These are phyloP conservation scores for Forbesichthys papilliferus DNA, from an alignment of 2,113 vertebrate species.

Conservation along the genomic window DNA sequence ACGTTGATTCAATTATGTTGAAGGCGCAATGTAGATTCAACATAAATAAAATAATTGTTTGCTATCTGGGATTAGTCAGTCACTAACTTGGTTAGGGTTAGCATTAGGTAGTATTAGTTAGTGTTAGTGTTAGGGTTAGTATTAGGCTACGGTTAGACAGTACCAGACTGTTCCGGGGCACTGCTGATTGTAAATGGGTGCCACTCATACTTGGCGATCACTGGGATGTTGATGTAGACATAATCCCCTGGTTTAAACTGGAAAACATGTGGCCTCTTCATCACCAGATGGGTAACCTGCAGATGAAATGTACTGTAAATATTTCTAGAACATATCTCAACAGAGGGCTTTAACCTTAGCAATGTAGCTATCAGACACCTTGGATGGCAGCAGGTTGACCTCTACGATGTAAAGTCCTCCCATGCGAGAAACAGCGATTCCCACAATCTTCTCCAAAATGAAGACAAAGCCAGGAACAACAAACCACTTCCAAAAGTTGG, in stretches of 20 bases:
- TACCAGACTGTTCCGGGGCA: constrained; percentile 87
- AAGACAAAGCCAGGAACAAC: constrained; percentile 81
- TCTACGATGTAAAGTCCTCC: constrained; percentile 80
- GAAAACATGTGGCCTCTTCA: constrained; percentile 83
- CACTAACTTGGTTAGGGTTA: neutral
- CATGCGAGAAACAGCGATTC: constrained; percentile 72
- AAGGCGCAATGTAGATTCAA: too few species aligned
- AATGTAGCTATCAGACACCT: constrained; percentile 69
- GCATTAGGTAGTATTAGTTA: neutral
- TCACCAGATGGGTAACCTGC: constrained; percentile 91
- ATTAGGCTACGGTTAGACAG: neutral
- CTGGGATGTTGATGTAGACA: constrained; percentile 88
- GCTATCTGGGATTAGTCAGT: too few species aligned
- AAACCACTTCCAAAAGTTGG: constrained; percentile 96
- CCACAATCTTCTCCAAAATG: constrained; percentile 81
- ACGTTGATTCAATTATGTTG: too few species aligned
- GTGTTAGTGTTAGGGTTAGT: neutral
- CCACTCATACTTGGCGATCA: constrained; percentile 87
- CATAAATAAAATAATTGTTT: too few species aligned
- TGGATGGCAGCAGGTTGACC: constrained; percentile 86
- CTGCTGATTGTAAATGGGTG: constrained; percentile 96
- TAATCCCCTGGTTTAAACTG: constrained; percentile 89
- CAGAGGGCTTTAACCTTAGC: neutral
- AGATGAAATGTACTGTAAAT: constrained; percentile 1
- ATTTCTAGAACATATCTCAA: neutral